These are phyloP conservation scores for Gallinago nigripennis DNA, from an alignment of 2,797 vertebrate genomes.

Conservation along the genomic window DNA sequence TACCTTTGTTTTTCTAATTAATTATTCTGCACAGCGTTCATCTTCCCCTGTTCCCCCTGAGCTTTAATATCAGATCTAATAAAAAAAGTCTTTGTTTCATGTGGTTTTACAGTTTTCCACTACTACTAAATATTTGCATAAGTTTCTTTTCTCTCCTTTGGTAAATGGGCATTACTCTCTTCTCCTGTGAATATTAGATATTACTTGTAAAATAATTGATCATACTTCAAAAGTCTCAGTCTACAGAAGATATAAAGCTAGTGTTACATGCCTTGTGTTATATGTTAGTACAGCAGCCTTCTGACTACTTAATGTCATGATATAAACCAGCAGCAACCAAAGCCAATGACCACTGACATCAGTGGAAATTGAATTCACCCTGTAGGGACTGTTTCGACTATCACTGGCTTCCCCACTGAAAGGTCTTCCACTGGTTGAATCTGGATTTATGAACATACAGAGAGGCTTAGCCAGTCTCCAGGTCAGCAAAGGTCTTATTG, in stretches of 20 bases:
- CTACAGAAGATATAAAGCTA: not conserved
- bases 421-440: not conserved
- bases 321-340: not conserved
- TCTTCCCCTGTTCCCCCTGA: not conserved
- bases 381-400: rapidly evolving
- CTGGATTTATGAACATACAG: not conserved
- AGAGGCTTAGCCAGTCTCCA: not conserved
- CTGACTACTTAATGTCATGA: not conserved
- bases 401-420: not conserved
- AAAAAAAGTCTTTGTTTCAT: not conserved
- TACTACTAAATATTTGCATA: not conserved
- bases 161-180: not conserved
- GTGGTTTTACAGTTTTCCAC: not conserved
- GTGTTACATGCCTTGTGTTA: not conserved
- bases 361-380: not conserved
- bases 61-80: not conserved
- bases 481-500: not conserved
- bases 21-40: not conserved
- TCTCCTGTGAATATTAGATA: not conserved
- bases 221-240: not conserved
- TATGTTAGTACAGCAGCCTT: not conserved
- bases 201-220: not conserved
- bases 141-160: not conserved
- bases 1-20: not conserved
- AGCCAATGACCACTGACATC: not conserved